A percentile compares a stretch with the other conserved stretches of the same genome.
Evolutionary conservation across 2,888 invertebrate species (phyloP).

Genomic region (Platycnemis pennipes): DNA sequence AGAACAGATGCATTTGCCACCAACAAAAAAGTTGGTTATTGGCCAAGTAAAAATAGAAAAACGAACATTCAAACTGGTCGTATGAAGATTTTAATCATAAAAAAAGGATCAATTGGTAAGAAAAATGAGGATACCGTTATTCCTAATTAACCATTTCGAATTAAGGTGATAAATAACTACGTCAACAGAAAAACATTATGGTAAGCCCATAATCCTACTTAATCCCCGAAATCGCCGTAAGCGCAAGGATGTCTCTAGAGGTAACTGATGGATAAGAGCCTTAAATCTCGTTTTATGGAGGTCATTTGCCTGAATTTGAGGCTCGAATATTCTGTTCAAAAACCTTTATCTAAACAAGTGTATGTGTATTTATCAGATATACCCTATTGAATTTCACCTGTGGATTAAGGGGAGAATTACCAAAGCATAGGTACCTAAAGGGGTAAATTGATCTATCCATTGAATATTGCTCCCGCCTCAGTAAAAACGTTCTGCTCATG

Average conservation of each 20-base stretch:
- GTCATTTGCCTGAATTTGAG: constrained; percentile 6
- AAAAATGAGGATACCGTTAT: background rate
- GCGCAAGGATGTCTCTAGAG: constrained; percentile 13
- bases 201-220: background rate
- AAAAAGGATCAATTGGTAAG: background rate
- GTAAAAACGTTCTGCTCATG: too few species aligned
- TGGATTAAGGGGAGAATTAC: too few species aligned
- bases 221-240: constrained; percentile 43
- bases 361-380: too few species aligned
- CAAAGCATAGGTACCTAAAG: too few species aligned
- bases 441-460: too few species aligned
- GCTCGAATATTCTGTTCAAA: background rate
- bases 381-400: too few species aligned
- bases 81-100: background rate
- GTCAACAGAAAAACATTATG: constrained; percentile 13
- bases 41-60: background rate
- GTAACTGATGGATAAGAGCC: constrained; percentile 34
- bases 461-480: too few species aligned
- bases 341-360: constrained; percentile 30
- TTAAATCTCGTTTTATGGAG: constrained; percentile 58
- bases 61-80: background rate
- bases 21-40: background rate
- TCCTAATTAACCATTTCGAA: constrained; percentile 33
- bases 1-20: too few species aligned
- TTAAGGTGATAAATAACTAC: background rate